Conservation (phyloP, 2,888 invertebrate genomes). For the Agrochola litura region DNA sequence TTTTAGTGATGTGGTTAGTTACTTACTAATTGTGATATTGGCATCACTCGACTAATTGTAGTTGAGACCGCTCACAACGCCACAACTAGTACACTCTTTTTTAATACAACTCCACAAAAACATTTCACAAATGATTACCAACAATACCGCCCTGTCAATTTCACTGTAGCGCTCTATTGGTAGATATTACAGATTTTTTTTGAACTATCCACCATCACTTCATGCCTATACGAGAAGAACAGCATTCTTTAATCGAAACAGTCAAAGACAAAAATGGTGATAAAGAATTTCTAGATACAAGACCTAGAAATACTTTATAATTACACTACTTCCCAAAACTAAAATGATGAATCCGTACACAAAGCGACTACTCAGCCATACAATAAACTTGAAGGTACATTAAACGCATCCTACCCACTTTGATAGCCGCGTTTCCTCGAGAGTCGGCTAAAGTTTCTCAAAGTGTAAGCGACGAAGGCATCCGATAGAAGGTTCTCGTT, state of each 20-base stretch:
- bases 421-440: constrained; percentile 60
- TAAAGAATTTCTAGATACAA: too few relatives aligned
- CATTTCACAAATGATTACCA: neutral
- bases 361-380: constrained; percentile 30
- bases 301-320: neutral
- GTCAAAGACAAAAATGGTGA: neutral
- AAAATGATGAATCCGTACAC: constrained; percentile 13
- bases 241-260: neutral
- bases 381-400: constrained; percentile 61
- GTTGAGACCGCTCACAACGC: too few relatives aligned
- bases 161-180: neutral
- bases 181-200: neutral
- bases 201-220: neutral
- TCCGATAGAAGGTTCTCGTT: constrained; percentile 71
- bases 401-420: constrained; percentile 62
- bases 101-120: neutral
- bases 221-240: neutral
- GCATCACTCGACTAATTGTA: too few relatives aligned
- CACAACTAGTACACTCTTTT: too few relatives aligned
- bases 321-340: neutral
- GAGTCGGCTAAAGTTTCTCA: constrained; percentile 69
- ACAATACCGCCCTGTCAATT: neutral
- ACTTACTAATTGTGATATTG: too few relatives aligned
- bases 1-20: too few relatives aligned
- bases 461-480: constrained; percentile 69